Evolutionary conservation across 37 sponge, comb jelly and placozoan genomes (phyloP), one percentile per base, ranked within the genome.

Genomic region (Eunapius fragilis): DNA sequence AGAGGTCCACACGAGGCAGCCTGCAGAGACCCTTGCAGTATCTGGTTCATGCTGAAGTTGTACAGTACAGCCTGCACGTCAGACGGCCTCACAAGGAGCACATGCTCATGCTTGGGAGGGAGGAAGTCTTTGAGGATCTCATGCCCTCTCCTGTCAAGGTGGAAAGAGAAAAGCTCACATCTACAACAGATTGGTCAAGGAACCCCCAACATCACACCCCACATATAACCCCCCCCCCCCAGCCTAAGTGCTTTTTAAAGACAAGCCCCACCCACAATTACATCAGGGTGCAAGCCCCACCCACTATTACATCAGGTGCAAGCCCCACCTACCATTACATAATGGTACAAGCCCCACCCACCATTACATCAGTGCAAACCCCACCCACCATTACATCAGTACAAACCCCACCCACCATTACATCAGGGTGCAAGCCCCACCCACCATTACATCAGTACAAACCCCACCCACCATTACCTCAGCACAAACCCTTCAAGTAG

Each of bases 81-180:
- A 13, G 98, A 94, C 12, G 88, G 86, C 17, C 91, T 78, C 27
- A 96, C 77, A 30, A 86, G 89, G 14, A 98, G 67, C 17, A 96
- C 94, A 74, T 93, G 92, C 83, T 99, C 99, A 50, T 88, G 85
- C 74, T 97, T 99, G 2, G 87, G 85, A 26, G 91, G 96, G 25
- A 99, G 86, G 37, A 86, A 72, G 34, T 75, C 30, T 25, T 87
- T 81, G 26, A 98, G 85, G 31, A 95, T 93, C 47, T 92, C 91
- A 70, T 99, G 98, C 25, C 92, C 96, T 0, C 93, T 82, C 27
- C 98, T 95, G 80, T 25, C 3, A 36, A 26, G 84, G 70, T 45
- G 47, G 50, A 31, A 14, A 2, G 0, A 58, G 1, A 19, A 9
- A 45, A 45, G 7, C 9, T 45, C 7, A 45, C 47, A 45, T 45